These are phyloP conservation scores for Sparus aurata DNA, from an alignment of 2,797 vertebrate genomes.

Conservation along the genomic window DNA sequence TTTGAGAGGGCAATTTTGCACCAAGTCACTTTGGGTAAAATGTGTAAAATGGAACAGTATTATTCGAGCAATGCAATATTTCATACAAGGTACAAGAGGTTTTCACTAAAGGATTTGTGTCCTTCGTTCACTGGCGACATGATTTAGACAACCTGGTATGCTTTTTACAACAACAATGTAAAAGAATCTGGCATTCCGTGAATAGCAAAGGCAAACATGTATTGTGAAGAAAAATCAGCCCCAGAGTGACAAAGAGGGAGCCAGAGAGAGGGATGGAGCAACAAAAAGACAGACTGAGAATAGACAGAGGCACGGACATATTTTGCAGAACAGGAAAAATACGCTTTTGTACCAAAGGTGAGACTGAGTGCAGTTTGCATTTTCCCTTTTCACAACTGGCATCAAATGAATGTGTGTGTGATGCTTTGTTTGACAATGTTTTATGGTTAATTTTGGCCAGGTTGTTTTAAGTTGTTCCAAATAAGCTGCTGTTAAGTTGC, in stretches of 20 bases:
- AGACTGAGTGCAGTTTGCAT: conserved; percentile 12
- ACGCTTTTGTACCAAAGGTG: conserved; percentile 6
- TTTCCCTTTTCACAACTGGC: neutral
- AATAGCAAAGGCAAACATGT: conserved; percentile 50
- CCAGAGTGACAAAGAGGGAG: conserved; percentile 35
- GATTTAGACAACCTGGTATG: conserved; percentile 27
- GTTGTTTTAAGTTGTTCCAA: neutral
- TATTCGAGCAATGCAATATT: neutral
- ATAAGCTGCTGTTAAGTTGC: neutral
- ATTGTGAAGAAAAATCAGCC: conserved; percentile 48
- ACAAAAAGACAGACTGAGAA: conserved; percentile 11
- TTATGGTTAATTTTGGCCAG: neutral
- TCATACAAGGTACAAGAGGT: neutral
- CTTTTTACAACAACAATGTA: conserved; percentile 32
- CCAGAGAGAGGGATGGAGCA: neutral
- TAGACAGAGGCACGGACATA: conserved; percentile 6
- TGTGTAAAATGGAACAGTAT: neutral
- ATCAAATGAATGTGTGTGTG: neutral
- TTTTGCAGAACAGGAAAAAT: neutral
- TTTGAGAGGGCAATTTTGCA: neutral
- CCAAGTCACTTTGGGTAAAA: neutral
- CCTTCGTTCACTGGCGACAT: conserved; percentile 40
- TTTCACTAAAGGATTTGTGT: conserved; percentile 42
- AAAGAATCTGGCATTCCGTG: conserved; percentile 37
- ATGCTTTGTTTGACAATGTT: neutral